Evolutionary conservation across 2,797 vertebrate genomes (phyloP), one percentile per base, ranked within the genome.

Genomic region (Artibeus jamaicensis): DNA sequence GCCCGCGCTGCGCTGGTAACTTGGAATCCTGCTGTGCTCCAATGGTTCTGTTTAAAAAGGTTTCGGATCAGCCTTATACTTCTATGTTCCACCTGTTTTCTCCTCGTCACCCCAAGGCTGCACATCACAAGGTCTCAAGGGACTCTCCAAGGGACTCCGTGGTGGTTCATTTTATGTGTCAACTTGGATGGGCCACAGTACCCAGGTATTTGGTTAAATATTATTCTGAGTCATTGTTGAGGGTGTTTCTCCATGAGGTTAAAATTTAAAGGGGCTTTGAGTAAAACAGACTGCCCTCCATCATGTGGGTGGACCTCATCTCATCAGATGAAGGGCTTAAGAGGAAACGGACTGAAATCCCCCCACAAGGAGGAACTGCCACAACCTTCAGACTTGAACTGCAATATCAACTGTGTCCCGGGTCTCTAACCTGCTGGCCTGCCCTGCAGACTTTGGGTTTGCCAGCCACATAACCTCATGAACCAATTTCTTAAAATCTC

Each of bases 221-320:
- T 70, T 16, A 16, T 79, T 73, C 50, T 81, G 68, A 53, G 18
- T n/a, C 6, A 55, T 92, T 92, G 34, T 21, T 74, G 42, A 87
- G 24, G 34, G 29, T 29, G 6, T 44, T 78, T 76, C n/a, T 65
- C 5, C 29, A 7, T 59, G 16, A 93, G 26, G 37, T 48, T 14
- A 22, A 22, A 44, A n/a, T 81, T 34, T 44, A 32, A 50, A 11
- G 29, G 11, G 26, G 6, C 24, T 46, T 71, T 32, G 12, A 55
- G 48, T 12, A 74, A 90, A 76, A 29, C 26, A 82, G 26, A n/a
- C 10, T 32, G 19, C 3, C 14, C 15, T 71, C n/a, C 22, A 26
- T 46, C 32, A 6, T 12, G 21, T 22, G 21, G 6, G 4, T 39
- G 14, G 16, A 1, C 6, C 3, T 50, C 24, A 6, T n/a, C 8